Percentiles rank a stretch among this genome's conserved stretches.
Evolutionary conservation across 2,888 invertebrate species (phyloP).

Genomic region (Zhuqinia jingwanae): DNA sequence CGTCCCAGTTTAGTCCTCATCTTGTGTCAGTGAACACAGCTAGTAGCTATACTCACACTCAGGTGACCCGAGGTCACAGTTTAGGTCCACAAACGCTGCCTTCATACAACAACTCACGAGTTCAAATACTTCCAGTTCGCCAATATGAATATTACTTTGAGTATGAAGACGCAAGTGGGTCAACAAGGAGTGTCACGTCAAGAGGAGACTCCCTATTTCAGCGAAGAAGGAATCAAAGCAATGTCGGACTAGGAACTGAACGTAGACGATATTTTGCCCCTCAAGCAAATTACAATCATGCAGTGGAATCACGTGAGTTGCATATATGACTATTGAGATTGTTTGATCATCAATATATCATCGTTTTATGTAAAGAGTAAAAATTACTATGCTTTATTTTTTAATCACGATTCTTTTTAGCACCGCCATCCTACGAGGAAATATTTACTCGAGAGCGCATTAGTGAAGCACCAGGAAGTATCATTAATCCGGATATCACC

Average conservation of each 20-base stretch:
- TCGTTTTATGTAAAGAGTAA: not conserved
- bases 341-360: not conserved
- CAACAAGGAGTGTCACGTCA: slow-evolving; percentile 29
- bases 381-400: not conserved
- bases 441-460: slow-evolving; percentile 58
- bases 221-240: slow-evolving; percentile 41
- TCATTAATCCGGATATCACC: slow-evolving; percentile 8
- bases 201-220: slow-evolving; percentile 52
- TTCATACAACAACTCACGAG: slow-evolving; percentile 7
- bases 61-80: slow-evolving; percentile 38
- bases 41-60: slow-evolving; percentile 45
- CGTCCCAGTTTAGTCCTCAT: slow-evolving; percentile 68
- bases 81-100: slow-evolving; percentile 35
- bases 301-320: slow-evolving; percentile 53
- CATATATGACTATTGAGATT: too few relatives aligned
- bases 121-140: slow-evolving; percentile 57
- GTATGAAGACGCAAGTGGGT: slow-evolving; percentile 51
- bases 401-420: slow-evolving; percentile 11
- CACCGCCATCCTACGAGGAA: slow-evolving; percentile 71
- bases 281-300: not conserved
- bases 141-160: slow-evolving; percentile 66
- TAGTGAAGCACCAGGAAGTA: not conserved
- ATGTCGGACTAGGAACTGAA: slow-evolving; percentile 1
- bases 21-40: slow-evolving; percentile 55
- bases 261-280: slow-evolving; percentile 27